Evolutionary conservation across 2,797 vertebrate species (phyloP), one percentile per base, ranked within the genome.

Genomic region (Philypnodon macrostomus): DNA sequence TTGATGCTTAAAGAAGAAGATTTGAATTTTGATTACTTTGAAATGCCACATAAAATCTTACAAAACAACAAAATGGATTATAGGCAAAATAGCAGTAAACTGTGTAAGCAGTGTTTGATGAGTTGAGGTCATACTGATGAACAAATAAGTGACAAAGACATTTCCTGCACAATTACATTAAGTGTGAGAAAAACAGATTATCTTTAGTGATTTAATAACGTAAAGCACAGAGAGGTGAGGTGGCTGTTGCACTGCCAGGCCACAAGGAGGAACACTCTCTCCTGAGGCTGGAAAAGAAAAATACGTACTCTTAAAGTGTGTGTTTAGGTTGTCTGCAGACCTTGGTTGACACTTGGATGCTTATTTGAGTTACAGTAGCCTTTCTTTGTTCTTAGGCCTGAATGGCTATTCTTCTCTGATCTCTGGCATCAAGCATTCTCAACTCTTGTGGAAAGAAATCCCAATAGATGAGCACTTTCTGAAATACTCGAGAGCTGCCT

Each of bases 1-100:
- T 98, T 31, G 93, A 84, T 24, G 95, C 95, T 97, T n/a, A 52
- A 15, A 39, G 16, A 47, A 34, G 15, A n/a, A 53, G 4, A 48
- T 19, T 16, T n/a, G 1, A 1, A 44, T 17, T 12, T 11, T 17
- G 16, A 31, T 18, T 30, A n/a, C n/a, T n/a, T n/a, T n/a, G n/a
- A 18, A 30, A 44, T n/a, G 41, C 16, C 8, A 10, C 1, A 12
- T 5, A 44, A 19, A 17, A n/a, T n/a, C 19, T n/a, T 27, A 31
- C 15, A 29, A 16, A 42, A 42, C 14, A 30, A 7, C 15, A 27
- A 12, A 29, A 29, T 11, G 7, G 4, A 7, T 17, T 44, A 2
- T 1, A 10, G 30, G 41, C 31, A 15, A 5, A 7, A 11, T 16
- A 10, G n/a, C 18, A 39, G 37, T n/a, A 15, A 41, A 29, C 23